These are phyloP conservation scores for Staurois parvus DNA, from an alignment of 2,797 vertebrate genomes.

Conservation along the genomic window DNA sequence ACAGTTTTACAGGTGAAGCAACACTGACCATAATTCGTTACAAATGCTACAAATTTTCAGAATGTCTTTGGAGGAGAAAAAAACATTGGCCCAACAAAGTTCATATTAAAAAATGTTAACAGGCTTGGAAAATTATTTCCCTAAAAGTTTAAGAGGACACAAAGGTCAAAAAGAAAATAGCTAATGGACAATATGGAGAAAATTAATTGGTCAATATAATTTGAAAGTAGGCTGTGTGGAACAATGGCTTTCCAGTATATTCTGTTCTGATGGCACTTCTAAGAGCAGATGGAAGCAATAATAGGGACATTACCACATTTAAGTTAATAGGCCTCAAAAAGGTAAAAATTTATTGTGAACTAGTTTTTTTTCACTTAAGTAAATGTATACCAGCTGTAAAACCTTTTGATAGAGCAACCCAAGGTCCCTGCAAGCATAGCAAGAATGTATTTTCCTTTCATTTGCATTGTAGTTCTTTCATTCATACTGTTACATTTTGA, in stretches of 20 bases:
- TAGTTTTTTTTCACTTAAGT: slow-evolving; percentile 21
- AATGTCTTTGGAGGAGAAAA: slow-evolving; percentile 30
- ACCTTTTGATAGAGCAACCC: slow-evolving; percentile 26
- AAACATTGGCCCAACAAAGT: slow-evolving; percentile 30
- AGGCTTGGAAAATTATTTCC: slow-evolving; percentile 53
- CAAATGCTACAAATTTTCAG: slow-evolving; percentile 25
- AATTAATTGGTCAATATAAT: slow-evolving; percentile 54
- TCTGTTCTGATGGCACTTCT: slow-evolving; percentile 39
- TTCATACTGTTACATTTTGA: slow-evolving; percentile 26
- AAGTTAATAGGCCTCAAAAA: slow-evolving; percentile 42
- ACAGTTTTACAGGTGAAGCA: neutral
- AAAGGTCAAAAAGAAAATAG: slow-evolving; percentile 47
- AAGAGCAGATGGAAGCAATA: slow-evolving; percentile 56
- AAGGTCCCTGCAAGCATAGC: slow-evolving; percentile 1
- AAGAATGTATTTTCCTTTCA: slow-evolving; percentile 21
- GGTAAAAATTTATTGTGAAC: slow-evolving; percentile 21
- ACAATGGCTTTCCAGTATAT: slow-evolving; percentile 50
- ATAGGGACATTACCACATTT: slow-evolving; percentile 50
- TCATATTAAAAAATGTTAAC: slow-evolving; percentile 35
- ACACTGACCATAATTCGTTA: neutral
- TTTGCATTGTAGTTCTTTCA: slow-evolving; percentile 5
- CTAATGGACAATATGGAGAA: slow-evolving; percentile 44
- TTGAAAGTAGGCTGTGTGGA: slow-evolving; percentile 27
- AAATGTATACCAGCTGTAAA: slow-evolving; percentile 38
- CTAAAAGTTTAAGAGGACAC: slow-evolving; percentile 40